Base-by-base conservation (phyloP, 1,140 invertebrate species). In the Microplitis mediator region DNA sequence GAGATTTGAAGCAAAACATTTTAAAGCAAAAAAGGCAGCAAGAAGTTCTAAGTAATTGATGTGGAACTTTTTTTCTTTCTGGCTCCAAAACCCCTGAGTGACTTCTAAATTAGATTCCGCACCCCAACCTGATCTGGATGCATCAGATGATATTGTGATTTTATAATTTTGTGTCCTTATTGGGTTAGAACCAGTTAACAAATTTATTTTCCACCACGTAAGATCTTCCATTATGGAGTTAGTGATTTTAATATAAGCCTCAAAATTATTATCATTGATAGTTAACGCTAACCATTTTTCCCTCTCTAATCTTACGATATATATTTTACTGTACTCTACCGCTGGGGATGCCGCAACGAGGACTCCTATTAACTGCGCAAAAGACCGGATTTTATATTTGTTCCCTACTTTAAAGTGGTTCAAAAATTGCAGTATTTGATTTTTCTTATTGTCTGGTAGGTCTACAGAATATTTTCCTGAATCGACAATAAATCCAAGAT, bases 71-170 rank as follows among this genome's bases (percentile, higher is more conserved):
- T 61, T 50, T 69, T 80, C 78, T 9, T 45, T 14, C 32, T 61
- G 3, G 16, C 23, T 61, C 78, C 78, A 82, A 50, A 74, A 77
- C 9, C 79, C 79, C 60, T 75, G 52, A 58, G 71, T 52, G 4
- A 39, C 39, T 67, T 75, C 45, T n/a, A 60, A 64, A 61, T 77
- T 67, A 72, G 73, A 77, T 36, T 52, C 34, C n/a, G 54, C 56
- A 4, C 75, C 78, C 78, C 80, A 81, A 34, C 78, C 79, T n/a
- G 78, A 72, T 9, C 73, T 14, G 8, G 78, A 81, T 0, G 77
- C 58, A 56, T 80, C 79, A 9, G 78, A 75, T 74, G 76, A 79
- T 67, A 80, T 79, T 70, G 76, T 77, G 13, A 78, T 32, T 31
- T 16, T 31, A 52, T 61, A 74, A 13, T 71, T 35, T 8, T 58